Conservation (phyloP, 2,113 vertebrate genomes). For the Corydoras maculifer region DNA sequence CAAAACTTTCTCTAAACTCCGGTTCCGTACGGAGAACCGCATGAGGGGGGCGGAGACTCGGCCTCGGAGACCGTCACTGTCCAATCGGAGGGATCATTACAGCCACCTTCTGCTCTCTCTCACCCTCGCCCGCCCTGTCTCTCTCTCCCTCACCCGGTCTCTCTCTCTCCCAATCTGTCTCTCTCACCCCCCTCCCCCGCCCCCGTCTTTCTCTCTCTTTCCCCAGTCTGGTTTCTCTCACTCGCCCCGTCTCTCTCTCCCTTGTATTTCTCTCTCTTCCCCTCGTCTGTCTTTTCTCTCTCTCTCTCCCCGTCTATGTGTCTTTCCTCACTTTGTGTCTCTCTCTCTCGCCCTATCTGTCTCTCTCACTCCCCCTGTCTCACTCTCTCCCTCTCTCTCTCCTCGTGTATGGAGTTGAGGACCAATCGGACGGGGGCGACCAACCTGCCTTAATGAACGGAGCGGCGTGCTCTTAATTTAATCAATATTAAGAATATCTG, state of each 20-base stretch:
- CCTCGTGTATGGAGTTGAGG: conserved; percentile 47
- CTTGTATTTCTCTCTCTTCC: no score
- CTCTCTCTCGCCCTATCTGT: no score
- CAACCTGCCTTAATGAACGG: conserved; percentile 57
- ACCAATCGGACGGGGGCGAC: conserved; percentile 58
- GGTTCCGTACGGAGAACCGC: neutral
- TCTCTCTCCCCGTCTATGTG: no score
- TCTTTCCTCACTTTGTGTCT: no score
- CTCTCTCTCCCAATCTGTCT: no score
- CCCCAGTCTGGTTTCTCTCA: no score
- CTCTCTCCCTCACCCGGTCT: no score
- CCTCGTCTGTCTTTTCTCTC: no score
- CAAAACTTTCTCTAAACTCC: conserved; percentile 26
- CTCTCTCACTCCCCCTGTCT: no score
- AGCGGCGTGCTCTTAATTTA: conserved; percentile 59
- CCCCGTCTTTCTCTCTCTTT: no score
- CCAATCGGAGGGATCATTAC: conserved; percentile 31
- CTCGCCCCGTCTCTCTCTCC: no score
- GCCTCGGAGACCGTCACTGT: conserved; percentile 15
- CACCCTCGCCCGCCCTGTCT: conserved; percentile 19
- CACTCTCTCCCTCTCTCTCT: conserved; percentile 2
- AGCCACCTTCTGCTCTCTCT: conserved; percentile 43
- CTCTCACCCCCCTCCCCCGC: no score
- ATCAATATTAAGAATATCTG: conserved; percentile 74
- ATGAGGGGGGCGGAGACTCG: neutral